Percentiles rank a stretch among this genome's conserved stretches.
These are phyloP conservation scores for Nannoperca obscura DNA, from an alignment of 2,797 vertebrate species.

Conservation along the genomic window DNA sequence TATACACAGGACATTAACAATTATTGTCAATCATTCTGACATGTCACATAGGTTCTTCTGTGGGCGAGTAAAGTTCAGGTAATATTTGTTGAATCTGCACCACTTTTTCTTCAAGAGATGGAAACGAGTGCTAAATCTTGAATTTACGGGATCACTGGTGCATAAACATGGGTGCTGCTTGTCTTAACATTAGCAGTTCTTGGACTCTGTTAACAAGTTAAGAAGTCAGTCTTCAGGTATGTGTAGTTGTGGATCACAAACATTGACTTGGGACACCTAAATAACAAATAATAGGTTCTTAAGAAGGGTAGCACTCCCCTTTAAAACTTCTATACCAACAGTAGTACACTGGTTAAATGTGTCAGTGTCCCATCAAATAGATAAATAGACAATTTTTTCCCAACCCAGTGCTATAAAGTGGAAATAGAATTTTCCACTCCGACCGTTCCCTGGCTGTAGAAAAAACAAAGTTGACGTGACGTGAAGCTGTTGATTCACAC, in stretches of 20 bases:
- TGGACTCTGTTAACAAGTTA: background rate
- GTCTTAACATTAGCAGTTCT: background rate
- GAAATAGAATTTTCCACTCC: slow-evolving; percentile 14
- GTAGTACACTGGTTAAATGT: background rate
- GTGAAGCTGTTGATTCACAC: slow-evolving; percentile 29
- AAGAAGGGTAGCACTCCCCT: background rate
- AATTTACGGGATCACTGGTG: background rate
- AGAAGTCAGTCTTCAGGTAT: background rate
- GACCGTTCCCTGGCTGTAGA: background rate
- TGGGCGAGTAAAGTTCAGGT: background rate
- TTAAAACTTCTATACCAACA: background rate
- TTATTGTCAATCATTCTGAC: background rate
- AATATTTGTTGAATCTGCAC: background rate
- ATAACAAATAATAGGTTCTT: background rate
- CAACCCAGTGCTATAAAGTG: background rate
- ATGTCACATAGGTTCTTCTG: background rate
- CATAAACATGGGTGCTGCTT: background rate
- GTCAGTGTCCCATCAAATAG: background rate
- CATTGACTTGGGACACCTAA: too few species aligned
- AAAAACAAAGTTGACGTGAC: slow-evolving; percentile 19
- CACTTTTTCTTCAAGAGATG: background rate
- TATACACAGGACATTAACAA: background rate
- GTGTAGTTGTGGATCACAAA: too few species aligned
- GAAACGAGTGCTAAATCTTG: background rate
- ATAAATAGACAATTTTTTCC: background rate